Conservation (phyloP, 2,113 vertebrate genomes). For the Urocolius indicus region DNA sequence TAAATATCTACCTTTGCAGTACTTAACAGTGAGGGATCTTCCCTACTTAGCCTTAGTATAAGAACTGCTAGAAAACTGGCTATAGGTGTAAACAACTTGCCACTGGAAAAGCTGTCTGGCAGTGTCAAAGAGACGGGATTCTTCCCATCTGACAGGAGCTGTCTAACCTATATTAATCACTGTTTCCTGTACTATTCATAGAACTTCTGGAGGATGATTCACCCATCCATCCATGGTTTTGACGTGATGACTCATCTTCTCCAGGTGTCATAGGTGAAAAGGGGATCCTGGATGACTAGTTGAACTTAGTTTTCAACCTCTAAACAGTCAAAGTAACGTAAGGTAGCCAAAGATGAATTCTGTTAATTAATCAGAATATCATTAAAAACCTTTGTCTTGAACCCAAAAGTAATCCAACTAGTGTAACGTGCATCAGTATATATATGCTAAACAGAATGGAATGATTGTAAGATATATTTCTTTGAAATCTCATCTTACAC, state of each 20-base stretch:
- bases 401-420: not conserved
- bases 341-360: not conserved
- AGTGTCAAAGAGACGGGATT: not conserved
- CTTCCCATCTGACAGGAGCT: not conserved
- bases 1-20: not conserved
- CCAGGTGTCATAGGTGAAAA: not conserved
- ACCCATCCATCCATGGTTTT: not conserved
- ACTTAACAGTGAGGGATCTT: not conserved
- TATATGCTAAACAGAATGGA: not conserved
- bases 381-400: not conserved
- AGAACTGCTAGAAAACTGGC: not conserved
- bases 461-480: not conserved
- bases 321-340: not conserved
- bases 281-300: not conserved
- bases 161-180: not conserved
- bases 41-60: not conserved
- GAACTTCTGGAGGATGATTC: not conserved
- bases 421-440: no score
- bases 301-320: not conserved
- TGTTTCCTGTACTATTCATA: not conserved
- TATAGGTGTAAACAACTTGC: not conserved
- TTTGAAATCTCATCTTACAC: not conserved
- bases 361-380: not conserved
- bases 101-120: not conserved
- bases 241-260: not conserved